These are phyloP conservation scores for Pseudopleuronectes americanus DNA, from an alignment of 2,797 vertebrate species.

Conservation along the genomic window DNA sequence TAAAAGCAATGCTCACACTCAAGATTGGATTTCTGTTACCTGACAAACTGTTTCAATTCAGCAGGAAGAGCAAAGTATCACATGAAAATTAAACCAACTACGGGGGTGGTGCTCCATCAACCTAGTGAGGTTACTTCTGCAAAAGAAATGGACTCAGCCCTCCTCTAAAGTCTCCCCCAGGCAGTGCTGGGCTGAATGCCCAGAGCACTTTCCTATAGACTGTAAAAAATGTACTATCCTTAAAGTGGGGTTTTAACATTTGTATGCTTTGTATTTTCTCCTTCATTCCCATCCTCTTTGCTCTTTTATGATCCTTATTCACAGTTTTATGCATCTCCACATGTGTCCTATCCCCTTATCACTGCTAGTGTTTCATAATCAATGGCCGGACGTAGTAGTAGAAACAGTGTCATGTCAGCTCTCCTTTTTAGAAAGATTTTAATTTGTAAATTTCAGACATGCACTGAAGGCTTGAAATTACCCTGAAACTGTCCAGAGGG, in stretches of 20 bases:
- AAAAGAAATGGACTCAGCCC: conserved; percentile 33
- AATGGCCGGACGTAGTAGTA: no score
- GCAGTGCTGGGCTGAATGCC: conserved; percentile 51
- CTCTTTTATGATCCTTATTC: conserved; percentile 40
- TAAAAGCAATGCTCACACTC: not conserved
- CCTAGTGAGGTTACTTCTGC: conserved; percentile 32
- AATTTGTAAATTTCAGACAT: no score
- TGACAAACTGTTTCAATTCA: conserved; percentile 32
- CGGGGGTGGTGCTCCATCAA: conserved; percentile 44
- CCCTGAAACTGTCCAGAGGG: no score
- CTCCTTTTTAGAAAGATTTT: no score
- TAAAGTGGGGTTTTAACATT: conserved; percentile 48
- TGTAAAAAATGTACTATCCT: conserved; percentile 64
- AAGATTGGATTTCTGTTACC: conserved; percentile 2
- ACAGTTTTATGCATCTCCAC: conserved; percentile 17
- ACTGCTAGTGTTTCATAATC: not conserved
- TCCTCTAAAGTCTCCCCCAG: conserved; percentile 31
- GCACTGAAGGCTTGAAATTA: no score
- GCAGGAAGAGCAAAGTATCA: conserved; percentile 22
- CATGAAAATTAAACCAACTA: conserved; percentile 35
- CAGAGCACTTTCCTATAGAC: conserved; percentile 57
- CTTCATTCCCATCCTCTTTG: conserved; percentile 22
- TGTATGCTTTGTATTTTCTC: conserved; percentile 47
- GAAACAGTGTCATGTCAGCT: no score
- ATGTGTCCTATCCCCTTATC: not conserved